Evolutionary conservation across 2,113 vertebrate species (phyloP), one percentile per base, ranked within the genome.

Genomic region (Oryzias melastigma): DNA sequence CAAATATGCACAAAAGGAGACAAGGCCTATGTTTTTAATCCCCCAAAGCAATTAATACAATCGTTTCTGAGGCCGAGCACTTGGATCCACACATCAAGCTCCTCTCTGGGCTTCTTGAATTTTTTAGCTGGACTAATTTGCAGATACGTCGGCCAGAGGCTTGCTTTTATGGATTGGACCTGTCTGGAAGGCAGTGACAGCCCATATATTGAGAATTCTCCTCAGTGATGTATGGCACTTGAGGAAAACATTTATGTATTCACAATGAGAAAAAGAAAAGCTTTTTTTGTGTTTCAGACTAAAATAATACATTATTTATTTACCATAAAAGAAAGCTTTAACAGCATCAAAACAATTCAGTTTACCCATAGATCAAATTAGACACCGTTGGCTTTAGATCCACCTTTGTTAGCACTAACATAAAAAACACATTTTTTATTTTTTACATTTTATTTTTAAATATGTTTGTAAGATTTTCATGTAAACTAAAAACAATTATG

Each of bases 1-100:
- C 81, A 81, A 85, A 84, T 88, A 83, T 88, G 75, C 75, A 87
- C 78, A 76, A 22, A 85, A 72, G 63, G 80, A 82, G 65, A 52
- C 63, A 56, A 70, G 6, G 64, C 71, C 66, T 63, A 52, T 71
- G 74, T 80, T 71, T 74, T 57, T 73, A 65, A 83, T 77, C 68
- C 78, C 73, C 55, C 0, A 50, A 35, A 77, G 86, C 74, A 82
- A 84, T 85, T 83, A 88, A 81, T 64, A 68, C 73, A 59, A 68
- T 66, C 24, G 50, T 85, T 82, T 74, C 57, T 65, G 42, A 48
- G 69, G 75, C 65, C 48, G 53, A 65, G 72, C 75, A 68, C 63
- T 58, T 14, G 59, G 59, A 77, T 76, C 65, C 74, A 70, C 68
- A 46, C 42, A 58, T 58, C 62, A 75, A 73, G 54, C 65, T 55